These are phyloP conservation scores for Spea bombifrons DNA, from an alignment of 2,113 vertebrate genomes.

Conservation along the genomic window DNA sequence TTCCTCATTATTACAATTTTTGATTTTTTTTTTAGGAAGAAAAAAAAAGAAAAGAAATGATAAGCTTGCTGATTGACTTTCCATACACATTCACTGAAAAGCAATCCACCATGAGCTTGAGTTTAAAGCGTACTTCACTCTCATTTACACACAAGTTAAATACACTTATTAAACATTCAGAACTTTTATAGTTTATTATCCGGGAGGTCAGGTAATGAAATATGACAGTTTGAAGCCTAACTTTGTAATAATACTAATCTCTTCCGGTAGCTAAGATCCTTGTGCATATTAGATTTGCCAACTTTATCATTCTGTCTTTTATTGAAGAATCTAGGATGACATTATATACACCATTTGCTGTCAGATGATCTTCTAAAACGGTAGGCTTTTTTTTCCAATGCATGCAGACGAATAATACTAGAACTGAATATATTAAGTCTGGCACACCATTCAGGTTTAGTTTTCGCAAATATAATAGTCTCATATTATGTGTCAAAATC, in stretches of 20 bases:
- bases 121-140: constrained; percentile 51
- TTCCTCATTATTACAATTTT: no score
- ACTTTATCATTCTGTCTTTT: constrained; percentile 59
- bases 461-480: no score
- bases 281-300: constrained; percentile 63
- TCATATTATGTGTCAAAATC: no score
- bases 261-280: constrained; percentile 60
- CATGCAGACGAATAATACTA: no score
- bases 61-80: no score
- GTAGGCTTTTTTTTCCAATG: no score
- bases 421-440: no score
- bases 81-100: constrained; percentile 35
- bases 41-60: no score
- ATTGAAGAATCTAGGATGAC: constrained; percentile 60
- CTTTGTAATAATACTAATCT: constrained; percentile 61
- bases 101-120: constrained; percentile 49
- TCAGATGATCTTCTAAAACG: background rate
- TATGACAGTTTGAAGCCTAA: constrained; percentile 59
- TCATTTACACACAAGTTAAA: constrained; percentile 53
- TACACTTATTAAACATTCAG: constrained; percentile 51
- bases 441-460: no score
- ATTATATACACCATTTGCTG: constrained; percentile 53
- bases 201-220: constrained; percentile 55
- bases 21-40: no score
- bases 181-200: constrained; percentile 56